Conservation (phyloP, 2,797 vertebrate genomes). For the Chanos chanos region DNA sequence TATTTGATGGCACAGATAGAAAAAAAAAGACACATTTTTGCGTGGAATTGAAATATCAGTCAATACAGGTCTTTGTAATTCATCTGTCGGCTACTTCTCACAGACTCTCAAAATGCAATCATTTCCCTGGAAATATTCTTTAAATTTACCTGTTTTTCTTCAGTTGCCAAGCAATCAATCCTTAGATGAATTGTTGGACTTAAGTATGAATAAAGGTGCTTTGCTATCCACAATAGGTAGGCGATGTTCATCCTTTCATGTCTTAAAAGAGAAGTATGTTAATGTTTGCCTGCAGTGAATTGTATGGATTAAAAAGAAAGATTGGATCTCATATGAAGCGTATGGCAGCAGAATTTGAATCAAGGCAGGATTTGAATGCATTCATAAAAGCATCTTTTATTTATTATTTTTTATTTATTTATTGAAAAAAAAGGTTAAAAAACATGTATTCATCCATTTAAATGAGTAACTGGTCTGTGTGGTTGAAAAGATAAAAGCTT, state of each 20-base stretch:
- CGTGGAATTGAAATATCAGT: constrained; percentile 67
- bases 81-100: constrained; percentile 61
- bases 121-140: constrained; percentile 64
- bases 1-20: constrained; percentile 66
- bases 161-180: constrained; percentile 55
- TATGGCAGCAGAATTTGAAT: constrained; percentile 73
- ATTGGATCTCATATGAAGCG: constrained; percentile 78
- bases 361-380: constrained; percentile 75
- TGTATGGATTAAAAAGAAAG: constrained; percentile 65
- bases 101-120: constrained; percentile 65
- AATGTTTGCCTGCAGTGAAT: constrained; percentile 69
- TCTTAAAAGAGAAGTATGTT: constrained; percentile 75
- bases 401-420: constrained; percentile 68
- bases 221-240: constrained; percentile 73
- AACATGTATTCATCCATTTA: constrained; percentile 75
- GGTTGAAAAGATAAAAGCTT: constrained; percentile 79
- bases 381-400: constrained; percentile 69
- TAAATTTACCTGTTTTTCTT: constrained; percentile 69
- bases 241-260: constrained; percentile 75
- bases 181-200: constrained; percentile 71
- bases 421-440: constrained; percentile 57
- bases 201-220: constrained; percentile 76
- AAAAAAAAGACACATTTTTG: constrained; percentile 63
- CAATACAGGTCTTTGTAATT: constrained; percentile 75
- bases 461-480: constrained; percentile 77